Evolutionary conservation across 2,888 invertebrate genomes (phyloP), one percentile per base, ranked within the genome.

Genomic region (Suillia variegata): DNA sequence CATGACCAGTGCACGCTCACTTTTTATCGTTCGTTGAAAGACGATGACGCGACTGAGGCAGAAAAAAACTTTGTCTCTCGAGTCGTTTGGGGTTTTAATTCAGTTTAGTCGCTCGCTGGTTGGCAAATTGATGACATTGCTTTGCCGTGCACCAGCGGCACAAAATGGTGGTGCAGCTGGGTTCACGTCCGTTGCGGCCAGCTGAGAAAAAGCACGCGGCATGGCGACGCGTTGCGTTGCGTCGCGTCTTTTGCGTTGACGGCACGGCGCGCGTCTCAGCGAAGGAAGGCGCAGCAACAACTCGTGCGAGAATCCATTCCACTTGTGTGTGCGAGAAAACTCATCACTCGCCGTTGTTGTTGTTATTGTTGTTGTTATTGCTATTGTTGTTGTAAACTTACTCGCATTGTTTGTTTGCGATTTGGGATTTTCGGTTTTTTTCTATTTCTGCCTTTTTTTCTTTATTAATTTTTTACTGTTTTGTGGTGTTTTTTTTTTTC

Each of bases 121-220:
- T 59, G 63, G 56, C 64, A 63, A n/a, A 62, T 63, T 57, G 59
- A 54, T 38, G 52, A 45, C 54, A 58, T 56, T 64, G 63, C 59
- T 54, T 49, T 47, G 59, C 58, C n/a, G n/a, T n/a, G n/a, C n/a
- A n/a, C n/a, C n/a, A n/a, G n/a, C n/a, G 62, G 63, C 62, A 62
- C 58, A 66, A 63, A 64, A 64, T 64, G 63, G 64, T 66, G 63
- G 61, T 22, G 38, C 38, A 24, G 33, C 26, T 33, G 47, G 50
- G 38, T 59, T 45, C 59, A 56, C 59, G 62, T 31, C 54, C 42
- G 45, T 64, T 49, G 26, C 33, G 26, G 51, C 21, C 45, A 24
- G 45, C 18, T 38, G 59, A 62, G 61, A 62, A 64, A 61, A 59
- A 54, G 38, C 64, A 66, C 64, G 66, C 62, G 63, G 38, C 8